These are phyloP conservation scores for Clinocottus analis DNA, from an alignment of 2,113 vertebrate species.

Conservation along the genomic window DNA sequence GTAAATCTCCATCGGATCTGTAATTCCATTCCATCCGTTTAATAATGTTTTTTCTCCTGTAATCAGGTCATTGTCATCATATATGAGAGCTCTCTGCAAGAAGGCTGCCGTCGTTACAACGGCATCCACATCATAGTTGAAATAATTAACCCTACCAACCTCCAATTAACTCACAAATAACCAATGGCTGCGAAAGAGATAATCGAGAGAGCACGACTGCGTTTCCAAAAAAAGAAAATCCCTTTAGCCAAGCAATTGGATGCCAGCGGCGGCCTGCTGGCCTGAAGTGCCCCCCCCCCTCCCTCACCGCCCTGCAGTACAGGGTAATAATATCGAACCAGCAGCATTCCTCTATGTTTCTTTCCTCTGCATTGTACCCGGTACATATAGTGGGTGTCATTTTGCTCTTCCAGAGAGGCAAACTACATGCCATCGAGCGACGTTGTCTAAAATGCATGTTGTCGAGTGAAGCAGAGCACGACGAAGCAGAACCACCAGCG, in stretches of 20 bases:
- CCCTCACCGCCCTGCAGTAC: too few species aligned
- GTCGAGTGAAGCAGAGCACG: constrained; percentile 67
- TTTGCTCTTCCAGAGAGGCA: constrained; percentile 33
- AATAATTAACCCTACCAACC: not conserved
- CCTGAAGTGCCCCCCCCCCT: not conserved
- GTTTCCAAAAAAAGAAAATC: not conserved
- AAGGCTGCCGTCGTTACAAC: not conserved
- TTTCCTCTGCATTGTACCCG: constrained; percentile 16
- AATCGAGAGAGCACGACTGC: not conserved
- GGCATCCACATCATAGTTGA: not conserved
- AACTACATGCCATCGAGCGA: constrained; percentile 30
- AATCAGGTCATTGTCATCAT: not conserved
- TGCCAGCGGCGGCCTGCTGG: not conserved
- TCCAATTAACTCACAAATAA: not conserved
- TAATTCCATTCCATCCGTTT: not conserved
- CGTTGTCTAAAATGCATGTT: constrained; percentile 69
- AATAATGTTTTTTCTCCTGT: not conserved
- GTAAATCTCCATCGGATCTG: not conserved
- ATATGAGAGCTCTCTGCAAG: not conserved
- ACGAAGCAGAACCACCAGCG: constrained; percentile 70
- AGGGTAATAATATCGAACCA: constrained; percentile 27
- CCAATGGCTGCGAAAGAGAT: not conserved
- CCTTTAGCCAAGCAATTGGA: not conserved
- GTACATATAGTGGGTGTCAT: constrained; percentile 5
- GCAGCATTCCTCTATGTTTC: constrained; percentile 4